Evolutionary conservation across 1,140 invertebrate species (phyloP), one percentile per base, ranked within the genome.

Genomic region (Gerris buenoi): DNA sequence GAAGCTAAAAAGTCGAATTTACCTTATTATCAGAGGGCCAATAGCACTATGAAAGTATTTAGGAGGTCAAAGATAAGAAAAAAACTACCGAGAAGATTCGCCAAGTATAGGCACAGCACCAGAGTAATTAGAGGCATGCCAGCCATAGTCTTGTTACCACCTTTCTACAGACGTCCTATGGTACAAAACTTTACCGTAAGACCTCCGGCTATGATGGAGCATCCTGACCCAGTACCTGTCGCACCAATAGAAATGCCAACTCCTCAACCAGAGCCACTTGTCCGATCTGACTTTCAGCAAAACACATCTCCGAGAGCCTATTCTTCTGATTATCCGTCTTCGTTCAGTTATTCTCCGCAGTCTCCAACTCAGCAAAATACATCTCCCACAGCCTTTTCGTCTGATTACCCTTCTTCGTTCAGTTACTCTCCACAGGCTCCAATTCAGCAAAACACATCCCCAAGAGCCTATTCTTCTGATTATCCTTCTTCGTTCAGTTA

Each of bases 51-150:
- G 46, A 60, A 60, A 22, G 15, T 25, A 22, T 5, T 60, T 5
- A 60, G 23, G 22, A 60, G 23, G 22, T 15, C 58, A 10, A 60
- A 60, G 23, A 25, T 60, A 3, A 60, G 58, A 25, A 60, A 60
- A 25, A 25, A 46, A 46, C 33, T 60, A 3, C 15, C 5, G 3
- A 15, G 58, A 22, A 5, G 58, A 60, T 60, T 22, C 23, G 5
- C 5, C 5, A 60, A 60, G 22, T 60, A 66, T 23, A 59, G 67
- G 23, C 67, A 68, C 25, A 68, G 67, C 27, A 68, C 67, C 13
- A 59, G 59, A 56, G 67, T 68, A 2, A 25, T 65, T 3, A 28
- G 1, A 23, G 10, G 27, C 1, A 65, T 61, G 26, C 63, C 64
- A 1, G 46, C 67, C 26, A 25, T 65, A n/a, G 33, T 68, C 10